Evolutionary conservation across 2,797 vertebrate species (phyloP).

Genomic region (Chrysocyon brachyurus): DNA sequence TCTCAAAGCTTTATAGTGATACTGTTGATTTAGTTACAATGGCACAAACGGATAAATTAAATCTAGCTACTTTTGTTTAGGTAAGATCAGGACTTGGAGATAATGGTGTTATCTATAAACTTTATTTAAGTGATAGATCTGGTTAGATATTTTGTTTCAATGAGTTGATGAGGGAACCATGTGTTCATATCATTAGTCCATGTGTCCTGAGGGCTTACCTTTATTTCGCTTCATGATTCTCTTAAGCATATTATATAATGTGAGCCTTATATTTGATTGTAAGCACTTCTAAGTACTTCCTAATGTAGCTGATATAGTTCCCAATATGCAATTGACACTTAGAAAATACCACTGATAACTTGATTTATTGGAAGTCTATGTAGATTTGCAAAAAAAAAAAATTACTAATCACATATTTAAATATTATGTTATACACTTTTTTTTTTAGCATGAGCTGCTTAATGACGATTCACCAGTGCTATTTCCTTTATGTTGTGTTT

Average conservation of each 20-base stretch:
- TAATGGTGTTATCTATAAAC: constrained; percentile 53
- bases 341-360: not conserved
- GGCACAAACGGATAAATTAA: constrained; percentile 61
- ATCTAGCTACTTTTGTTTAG: constrained; percentile 40
- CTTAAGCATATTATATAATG: not conserved
- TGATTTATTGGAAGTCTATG: constrained; percentile 27
- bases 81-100: constrained; percentile 24
- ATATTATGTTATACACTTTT: constrained; percentile 35
- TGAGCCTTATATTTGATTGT: not conserved
- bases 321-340: not conserved
- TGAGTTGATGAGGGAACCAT: constrained; percentile 22
- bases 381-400: constrained; percentile 10
- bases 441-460: constrained; percentile 35
- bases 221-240: constrained; percentile 60
- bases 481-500: constrained; percentile 38
- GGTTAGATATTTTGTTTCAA: constrained; percentile 17
- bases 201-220: not conserved
- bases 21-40: constrained; percentile 65
- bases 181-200: not conserved
- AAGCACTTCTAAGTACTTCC: constrained; percentile 2
- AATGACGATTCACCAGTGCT: not conserved
- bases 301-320: not conserved
- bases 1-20: constrained; percentile 67
- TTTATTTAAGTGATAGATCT: constrained; percentile 49
- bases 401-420: not conserved